These are phyloP conservation scores for Excalfactoria chinensis DNA, from an alignment of 2,113 vertebrate species.

Conservation along the genomic window DNA sequence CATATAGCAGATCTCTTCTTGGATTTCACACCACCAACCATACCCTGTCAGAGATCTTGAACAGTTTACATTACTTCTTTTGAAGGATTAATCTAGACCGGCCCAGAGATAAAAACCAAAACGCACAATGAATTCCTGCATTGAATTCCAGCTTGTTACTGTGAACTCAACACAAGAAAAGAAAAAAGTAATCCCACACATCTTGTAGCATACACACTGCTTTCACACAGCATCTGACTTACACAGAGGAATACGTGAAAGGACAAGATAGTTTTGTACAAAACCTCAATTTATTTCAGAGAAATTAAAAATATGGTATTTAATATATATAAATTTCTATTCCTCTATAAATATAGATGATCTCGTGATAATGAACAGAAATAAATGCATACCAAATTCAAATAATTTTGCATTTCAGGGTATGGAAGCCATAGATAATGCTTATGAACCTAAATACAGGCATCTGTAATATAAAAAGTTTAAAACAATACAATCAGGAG, in stretches of 20 bases:
- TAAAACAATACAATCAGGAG: conserved; percentile 74
- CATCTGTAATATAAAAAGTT: conserved; percentile 76
- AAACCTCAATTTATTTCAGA: conserved; percentile 91
- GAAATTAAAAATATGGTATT: conserved; percentile 91
- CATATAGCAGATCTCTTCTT: conserved; percentile 54
- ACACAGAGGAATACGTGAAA: conserved; percentile 59
- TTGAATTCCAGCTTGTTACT: conserved; percentile 60
- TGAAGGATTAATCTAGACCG: conserved; percentile 47
- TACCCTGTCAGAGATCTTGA: conserved; percentile 34
- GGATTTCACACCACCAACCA: conserved; percentile 45
- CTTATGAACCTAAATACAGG: conserved; percentile 76
- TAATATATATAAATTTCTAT: conserved; percentile 91
- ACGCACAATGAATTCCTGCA: conserved; percentile 58
- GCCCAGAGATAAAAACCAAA: conserved; percentile 44
- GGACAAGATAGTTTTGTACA: conserved; percentile 81
- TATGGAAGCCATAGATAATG: conserved; percentile 78
- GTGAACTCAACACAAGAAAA: conserved; percentile 24
- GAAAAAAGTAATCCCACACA: conserved; percentile 39
- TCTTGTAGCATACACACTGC: conserved; percentile 26
- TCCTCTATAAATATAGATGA: conserved; percentile 97
- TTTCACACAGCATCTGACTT: conserved; percentile 33
- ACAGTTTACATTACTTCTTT: conserved; percentile 56
- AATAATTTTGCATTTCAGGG: conserved; percentile 81
- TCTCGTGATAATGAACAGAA: conserved; percentile 88
- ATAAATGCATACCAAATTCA: conserved; percentile 89